Evolutionary conservation across 2,797 vertebrate species (phyloP).

Genomic region (Labeo calbasu): DNA sequence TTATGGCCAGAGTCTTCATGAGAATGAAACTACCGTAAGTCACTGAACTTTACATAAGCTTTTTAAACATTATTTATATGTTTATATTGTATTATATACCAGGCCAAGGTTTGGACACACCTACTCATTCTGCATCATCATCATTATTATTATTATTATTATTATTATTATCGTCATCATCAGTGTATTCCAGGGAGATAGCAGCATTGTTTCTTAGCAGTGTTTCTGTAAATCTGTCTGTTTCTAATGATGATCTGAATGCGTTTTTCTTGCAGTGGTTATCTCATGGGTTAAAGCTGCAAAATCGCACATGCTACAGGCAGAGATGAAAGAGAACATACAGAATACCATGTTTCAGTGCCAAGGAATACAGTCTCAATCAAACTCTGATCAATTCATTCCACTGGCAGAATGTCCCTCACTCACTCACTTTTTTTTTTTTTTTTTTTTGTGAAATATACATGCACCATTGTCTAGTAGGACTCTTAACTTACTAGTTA

Average conservation of each 20-base stretch:
- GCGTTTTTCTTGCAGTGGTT: conserved; percentile 82
- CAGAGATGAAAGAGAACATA: conserved; percentile 9
- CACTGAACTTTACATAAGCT: neutral
- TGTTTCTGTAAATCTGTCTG: conserved; percentile 11
- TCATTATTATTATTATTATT: neutral
- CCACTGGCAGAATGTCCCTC: neutral
- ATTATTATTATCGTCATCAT: neutral
- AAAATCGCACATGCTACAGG: neutral
- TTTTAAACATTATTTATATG: neutral
- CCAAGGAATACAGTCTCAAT: conserved; percentile 37
- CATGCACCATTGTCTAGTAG: neutral
- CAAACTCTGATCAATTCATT: neutral
- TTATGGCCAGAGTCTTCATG: conserved; percentile 99
- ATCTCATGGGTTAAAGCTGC: conserved; percentile 90
- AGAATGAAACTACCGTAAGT: conserved; percentile 99
- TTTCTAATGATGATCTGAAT: conserved; percentile 16
- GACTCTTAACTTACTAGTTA: neutral
- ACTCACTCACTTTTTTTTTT: neutral
- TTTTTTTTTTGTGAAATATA: neutral
- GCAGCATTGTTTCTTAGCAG: neutral
- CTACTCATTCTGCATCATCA: neutral
- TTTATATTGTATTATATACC: neutral
- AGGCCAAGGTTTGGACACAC: neutral
- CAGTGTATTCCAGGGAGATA: neutral
- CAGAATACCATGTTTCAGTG: conserved; percentile 35